Evolutionary conservation across 2,797 vertebrate species (phyloP), one percentile per base, ranked within the genome.

Genomic region (Remorina albescens): DNA sequence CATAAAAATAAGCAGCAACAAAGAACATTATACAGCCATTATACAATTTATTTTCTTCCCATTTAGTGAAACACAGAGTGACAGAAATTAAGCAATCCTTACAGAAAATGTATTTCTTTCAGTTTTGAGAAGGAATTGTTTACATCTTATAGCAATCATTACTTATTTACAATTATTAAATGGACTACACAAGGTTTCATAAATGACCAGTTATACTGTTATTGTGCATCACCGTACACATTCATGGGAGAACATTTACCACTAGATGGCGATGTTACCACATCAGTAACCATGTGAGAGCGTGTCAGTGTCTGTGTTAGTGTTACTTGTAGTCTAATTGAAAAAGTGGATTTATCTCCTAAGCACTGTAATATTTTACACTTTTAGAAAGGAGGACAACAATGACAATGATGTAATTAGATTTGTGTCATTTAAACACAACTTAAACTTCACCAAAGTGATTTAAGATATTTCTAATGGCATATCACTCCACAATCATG

Each of bases 261-360:
- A 93, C 91, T 91, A 95, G 94, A 87, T 92, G 93, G 94, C 7
- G 71, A 60, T 61, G 76, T 62, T 11, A 12, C 21, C 72, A 47
- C 56, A 83, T 37, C 4, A 63, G 9, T 69, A 23, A 70, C 16
- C 19, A 1, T 3, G 25, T 49, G 11, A 16, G 11, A 18, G 6
- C n/a, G 26, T 11, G 26, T 11, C 2, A 28, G n/a, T 1, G 9
- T 30, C 7, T 44, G 30, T 39, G n/a, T 8, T n/a, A 15, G 13
- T 54, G n/a, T n/a, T n/a, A 15, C 61, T 15, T 19, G 13, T 1
- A 16, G n/a, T 58, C 8, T 54, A 10, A 32, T 67, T 54, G 25
- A 7, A 30, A 41, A 49, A 12, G 8, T n/a, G n/a, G 8, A 72
- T 61, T 61, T 11, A 50, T 49, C 2, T 49, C 21, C 2, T 13